Evolutionary conservation across 92 coral and sea anemone genomes (phyloP).

Genomic region (Palythoa grandis): DNA sequence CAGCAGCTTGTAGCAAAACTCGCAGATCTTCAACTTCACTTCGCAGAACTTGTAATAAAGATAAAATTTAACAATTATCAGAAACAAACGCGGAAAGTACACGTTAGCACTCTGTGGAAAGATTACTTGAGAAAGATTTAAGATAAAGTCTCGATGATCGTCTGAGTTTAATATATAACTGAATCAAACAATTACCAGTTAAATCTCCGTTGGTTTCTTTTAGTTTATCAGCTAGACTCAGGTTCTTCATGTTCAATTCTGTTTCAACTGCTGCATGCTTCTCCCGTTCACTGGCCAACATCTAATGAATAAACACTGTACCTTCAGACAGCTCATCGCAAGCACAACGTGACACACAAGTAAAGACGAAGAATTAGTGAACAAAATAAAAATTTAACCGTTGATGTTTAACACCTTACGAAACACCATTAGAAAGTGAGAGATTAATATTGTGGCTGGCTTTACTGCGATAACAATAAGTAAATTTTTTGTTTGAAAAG

Average conservation of each 20-base stretch:
- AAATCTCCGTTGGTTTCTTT: constrained; percentile 86
- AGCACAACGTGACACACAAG: background rate
- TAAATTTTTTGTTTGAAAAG: too few relatives aligned
- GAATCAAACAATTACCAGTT: constrained; percentile 56
- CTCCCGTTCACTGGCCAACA: constrained; percentile 83
- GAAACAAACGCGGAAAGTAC: background rate
- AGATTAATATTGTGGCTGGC: too few relatives aligned
- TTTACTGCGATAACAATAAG: too few relatives aligned
- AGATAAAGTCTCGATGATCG: too few relatives aligned
- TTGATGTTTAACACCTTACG: too few relatives aligned
- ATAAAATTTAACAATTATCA: background rate
- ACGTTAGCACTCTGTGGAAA: too few relatives aligned
- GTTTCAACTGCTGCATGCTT: constrained; percentile 87
- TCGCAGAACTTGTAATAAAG: constrained; percentile 67
- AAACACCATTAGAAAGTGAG: too few relatives aligned
- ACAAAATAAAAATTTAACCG: too few relatives aligned
- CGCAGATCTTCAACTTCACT: constrained; percentile 91
- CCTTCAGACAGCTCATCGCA: background rate
- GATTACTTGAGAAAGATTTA: too few relatives aligned
- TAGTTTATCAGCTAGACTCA: constrained; percentile 85
- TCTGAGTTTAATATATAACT: background rate
- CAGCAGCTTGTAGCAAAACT: constrained; percentile 88
- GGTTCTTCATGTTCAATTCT: constrained; percentile 89
- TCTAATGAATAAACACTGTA: constrained; percentile 49
- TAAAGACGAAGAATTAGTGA: background rate